Evolutionary conservation across 2,113 vertebrate genomes (phyloP).

Genomic region (Neoarius graeffei): DNA sequence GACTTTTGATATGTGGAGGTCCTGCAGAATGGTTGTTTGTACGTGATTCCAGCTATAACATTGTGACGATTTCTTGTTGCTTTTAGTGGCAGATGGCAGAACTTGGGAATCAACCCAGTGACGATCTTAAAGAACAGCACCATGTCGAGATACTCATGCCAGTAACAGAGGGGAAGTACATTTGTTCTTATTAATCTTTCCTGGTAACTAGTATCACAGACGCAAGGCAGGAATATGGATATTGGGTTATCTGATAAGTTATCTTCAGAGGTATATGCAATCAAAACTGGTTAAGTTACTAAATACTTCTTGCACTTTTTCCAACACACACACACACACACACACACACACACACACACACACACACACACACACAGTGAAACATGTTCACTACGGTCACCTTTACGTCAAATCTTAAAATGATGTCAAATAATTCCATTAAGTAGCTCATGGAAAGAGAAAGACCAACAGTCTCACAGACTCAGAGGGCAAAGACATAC

Average conservation of each 20-base stretch:
- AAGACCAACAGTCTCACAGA: background rate
- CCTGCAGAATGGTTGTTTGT: too few species aligned
- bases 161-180: too few species aligned
- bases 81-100: too few species aligned
- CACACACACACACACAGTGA: background rate
- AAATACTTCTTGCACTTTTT: background rate
- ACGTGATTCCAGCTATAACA: too few species aligned
- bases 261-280: background rate
- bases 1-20: too few species aligned
- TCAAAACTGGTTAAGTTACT: background rate
- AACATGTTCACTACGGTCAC: background rate
- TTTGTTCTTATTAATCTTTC: too few species aligned
- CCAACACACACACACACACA: too few species aligned
- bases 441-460: background rate
- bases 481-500: background rate
- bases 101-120: too few species aligned
- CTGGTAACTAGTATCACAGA: too few species aligned
- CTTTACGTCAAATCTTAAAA: background rate
- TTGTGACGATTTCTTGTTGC: too few species aligned
- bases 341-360: background rate
- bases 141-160: too few species aligned
- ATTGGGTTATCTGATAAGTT: background rate
- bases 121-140: too few species aligned
- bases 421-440: background rate
- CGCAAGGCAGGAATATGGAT: background rate